Evolutionary conservation across 2,113 vertebrate species (phyloP).

Genomic region (Talpa occidentalis): DNA sequence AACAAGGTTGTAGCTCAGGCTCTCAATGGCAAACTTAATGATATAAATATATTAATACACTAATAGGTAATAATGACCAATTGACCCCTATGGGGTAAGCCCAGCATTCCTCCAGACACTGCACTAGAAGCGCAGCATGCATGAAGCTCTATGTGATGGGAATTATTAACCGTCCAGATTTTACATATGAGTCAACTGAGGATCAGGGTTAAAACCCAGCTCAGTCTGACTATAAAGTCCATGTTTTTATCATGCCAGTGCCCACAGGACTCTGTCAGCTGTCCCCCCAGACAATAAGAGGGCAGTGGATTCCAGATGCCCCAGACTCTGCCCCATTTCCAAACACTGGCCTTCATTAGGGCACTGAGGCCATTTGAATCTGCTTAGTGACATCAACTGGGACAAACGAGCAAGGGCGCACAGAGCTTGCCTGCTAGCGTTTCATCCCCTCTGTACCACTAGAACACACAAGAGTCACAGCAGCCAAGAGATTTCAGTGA

Average conservation of each 20-base stretch:
- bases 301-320: background rate
- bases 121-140: background rate
- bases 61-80: background rate
- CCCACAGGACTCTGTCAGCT: background rate
- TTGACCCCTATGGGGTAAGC: background rate
- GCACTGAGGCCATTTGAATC: background rate
- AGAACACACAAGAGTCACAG: background rate
- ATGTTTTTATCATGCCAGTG: background rate
- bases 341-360: background rate
- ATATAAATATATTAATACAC: background rate
- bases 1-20: background rate
- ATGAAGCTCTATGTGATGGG: background rate
- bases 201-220: background rate
- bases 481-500: accelerated
- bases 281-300: too few relatives aligned
- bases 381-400: background rate
- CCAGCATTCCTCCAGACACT: background rate
- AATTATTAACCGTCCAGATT: background rate
- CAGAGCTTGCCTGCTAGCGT: background rate
- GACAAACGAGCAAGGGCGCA: background rate
- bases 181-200: background rate
- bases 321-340: background rate
- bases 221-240: background rate
- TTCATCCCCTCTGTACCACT: background rate
- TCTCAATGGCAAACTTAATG: background rate